These are phyloP conservation scores for Xenotilapia leptura DNA, from an alignment of 2,113 vertebrate species.

Conservation along the genomic window DNA sequence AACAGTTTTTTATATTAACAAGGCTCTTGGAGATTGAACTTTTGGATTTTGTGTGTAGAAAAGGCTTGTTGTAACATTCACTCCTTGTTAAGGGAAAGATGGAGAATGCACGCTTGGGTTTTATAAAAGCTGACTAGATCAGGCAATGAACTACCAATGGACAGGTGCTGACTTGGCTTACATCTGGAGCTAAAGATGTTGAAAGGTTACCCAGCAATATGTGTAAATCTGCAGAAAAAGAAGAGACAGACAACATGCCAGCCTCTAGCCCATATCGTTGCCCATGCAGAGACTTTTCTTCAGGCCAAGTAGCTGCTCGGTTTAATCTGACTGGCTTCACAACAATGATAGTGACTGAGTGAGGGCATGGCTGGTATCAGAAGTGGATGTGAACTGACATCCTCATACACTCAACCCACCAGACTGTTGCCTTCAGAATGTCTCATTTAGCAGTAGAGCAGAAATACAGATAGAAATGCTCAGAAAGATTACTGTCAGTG, in stretches of 20 bases:
- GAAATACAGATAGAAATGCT: conserved; percentile 41
- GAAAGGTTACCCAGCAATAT: conserved; percentile 14
- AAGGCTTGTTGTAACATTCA: neutral
- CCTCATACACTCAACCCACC: conserved; percentile 17
- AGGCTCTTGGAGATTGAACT: neutral
- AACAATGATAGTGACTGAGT: conserved; percentile 33
- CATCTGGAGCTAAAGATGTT: conserved; percentile 19
- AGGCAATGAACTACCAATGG: neutral
- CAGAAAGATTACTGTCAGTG: conserved; percentile 32
- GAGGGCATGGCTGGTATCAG: conserved; percentile 23
- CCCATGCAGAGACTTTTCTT: conserved; percentile 26
- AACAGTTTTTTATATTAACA: neutral
- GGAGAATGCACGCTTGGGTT: neutral
- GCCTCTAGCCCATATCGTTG: conserved; percentile 21
- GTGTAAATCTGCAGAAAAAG: neutral
- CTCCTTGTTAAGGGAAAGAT: neutral
- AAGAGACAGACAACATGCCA: conserved; percentile 30
- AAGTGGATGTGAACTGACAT: conserved; percentile 49
- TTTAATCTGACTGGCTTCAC: conserved; percentile 19
- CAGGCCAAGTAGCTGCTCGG: conserved; percentile 26
- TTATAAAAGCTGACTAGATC: conserved; percentile 4
- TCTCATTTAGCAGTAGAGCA: conserved; percentile 53
- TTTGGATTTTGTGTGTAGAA: neutral
- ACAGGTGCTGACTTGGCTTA: conserved; percentile 25
- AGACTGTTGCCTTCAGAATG: conserved; percentile 48